These are phyloP conservation scores for Ornithoptera priamus DNA, from an alignment of 2,888 invertebrate species.

Conservation along the genomic window DNA sequence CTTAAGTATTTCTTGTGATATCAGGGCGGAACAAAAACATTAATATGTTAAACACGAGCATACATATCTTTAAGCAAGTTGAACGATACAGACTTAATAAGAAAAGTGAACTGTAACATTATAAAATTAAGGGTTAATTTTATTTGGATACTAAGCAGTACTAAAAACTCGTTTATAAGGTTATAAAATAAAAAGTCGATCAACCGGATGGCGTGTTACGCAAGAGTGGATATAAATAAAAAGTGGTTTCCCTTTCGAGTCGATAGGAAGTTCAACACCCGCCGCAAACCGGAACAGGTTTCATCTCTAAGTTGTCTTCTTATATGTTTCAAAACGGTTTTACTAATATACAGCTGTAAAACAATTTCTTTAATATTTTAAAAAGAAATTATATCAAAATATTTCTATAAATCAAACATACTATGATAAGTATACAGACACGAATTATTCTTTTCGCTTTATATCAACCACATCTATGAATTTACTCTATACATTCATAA, in stretches of 20 bases:
- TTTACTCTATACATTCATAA: no score
- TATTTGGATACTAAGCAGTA: neutral
- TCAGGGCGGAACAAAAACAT: conserved; percentile 37
- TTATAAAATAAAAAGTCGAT: conserved; percentile 63
- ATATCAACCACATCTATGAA: no score
- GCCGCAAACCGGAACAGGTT: conserved; percentile 54
- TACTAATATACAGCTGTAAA: neutral
- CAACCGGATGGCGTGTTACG: conserved; percentile 65
- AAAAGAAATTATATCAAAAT: neutral
- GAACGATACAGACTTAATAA: conserved; percentile 17
- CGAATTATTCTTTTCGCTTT: no score
- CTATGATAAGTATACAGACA: no score
- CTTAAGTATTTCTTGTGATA: conserved; percentile 4
- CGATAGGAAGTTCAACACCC: conserved; percentile 68
- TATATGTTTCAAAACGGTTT: neutral
- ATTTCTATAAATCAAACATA: no score
- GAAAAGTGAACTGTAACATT: neutral
- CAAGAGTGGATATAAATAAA: conserved; percentile 66
- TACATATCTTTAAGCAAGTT: conserved; percentile 33
- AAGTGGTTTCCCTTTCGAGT: conserved; percentile 68
- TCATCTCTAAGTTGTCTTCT: conserved; percentile 24
- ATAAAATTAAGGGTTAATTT: neutral
- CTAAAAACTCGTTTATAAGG: conserved; percentile 43
- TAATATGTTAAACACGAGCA: conserved; percentile 40
- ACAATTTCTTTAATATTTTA: neutral